Evolutionary conservation across 2,797 vertebrate genomes (phyloP).

Genomic region (Danio choprae): DNA sequence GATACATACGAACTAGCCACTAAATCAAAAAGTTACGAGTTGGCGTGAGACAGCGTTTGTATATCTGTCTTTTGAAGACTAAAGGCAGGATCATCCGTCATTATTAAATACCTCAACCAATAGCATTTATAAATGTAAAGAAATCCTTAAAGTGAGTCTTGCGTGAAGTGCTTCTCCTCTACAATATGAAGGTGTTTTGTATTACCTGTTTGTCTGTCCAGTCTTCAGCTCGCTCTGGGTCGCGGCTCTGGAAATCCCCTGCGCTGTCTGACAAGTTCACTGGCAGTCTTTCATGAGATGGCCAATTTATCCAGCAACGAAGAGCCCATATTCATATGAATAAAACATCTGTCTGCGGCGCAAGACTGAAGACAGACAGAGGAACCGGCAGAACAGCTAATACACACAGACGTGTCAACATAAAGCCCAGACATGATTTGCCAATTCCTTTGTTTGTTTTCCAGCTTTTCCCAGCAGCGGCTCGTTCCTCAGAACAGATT

Average conservation of each 20-base stretch:
- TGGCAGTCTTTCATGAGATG: constrained; percentile 47
- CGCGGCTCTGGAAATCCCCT: constrained; percentile 63
- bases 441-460: constrained; percentile 21
- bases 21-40: no score
- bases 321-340: constrained; percentile 69
- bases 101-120: no score
- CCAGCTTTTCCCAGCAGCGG: constrained; percentile 34
- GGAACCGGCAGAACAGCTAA: constrained; percentile 52
- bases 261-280: constrained; percentile 57
- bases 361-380: constrained; percentile 67
- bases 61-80: no score
- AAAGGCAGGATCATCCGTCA: no score
- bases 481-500: constrained; percentile 26
- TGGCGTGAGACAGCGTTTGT: no score
- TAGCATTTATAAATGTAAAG: no score
- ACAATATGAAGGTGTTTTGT: no score
- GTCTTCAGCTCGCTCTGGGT: constrained; percentile 54
- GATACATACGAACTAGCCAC: no score
- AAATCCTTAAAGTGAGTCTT: no score
- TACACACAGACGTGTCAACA: constrained; percentile 56
- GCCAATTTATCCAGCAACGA: constrained; percentile 67
- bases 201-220: constrained; percentile 51
- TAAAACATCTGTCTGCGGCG: constrained; percentile 70
- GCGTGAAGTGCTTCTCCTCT: no score
- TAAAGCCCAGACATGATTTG: constrained; percentile 35